These are phyloP conservation scores for Polyommatus icarus DNA, from an alignment of 2,888 invertebrate species.

Conservation along the genomic window DNA sequence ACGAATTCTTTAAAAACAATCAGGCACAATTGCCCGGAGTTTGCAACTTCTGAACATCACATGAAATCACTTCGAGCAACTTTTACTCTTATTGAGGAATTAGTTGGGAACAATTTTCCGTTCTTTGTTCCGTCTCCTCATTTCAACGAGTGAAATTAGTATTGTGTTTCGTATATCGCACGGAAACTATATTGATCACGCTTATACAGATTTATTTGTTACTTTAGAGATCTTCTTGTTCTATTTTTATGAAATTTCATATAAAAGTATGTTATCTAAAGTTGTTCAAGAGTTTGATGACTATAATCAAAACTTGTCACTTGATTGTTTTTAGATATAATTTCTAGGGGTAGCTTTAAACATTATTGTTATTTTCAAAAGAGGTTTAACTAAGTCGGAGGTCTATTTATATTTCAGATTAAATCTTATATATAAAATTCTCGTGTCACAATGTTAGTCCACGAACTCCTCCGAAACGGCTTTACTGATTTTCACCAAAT, in stretches of 20 bases:
- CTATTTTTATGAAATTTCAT: neutral
- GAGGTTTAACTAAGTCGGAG: too few relatives aligned
- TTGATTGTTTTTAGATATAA: neutral
- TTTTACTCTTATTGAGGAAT: slow-evolving; percentile 30
- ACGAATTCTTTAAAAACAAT: slow-evolving; percentile 31
- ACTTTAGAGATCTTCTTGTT: neutral
- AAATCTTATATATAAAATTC: too few relatives aligned
- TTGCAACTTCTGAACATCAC: slow-evolving; percentile 31
- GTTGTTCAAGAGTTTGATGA: neutral
- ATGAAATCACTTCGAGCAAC: slow-evolving; percentile 30
- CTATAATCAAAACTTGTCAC: neutral
- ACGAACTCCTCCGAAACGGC: too few relatives aligned
- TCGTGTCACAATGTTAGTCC: too few relatives aligned
- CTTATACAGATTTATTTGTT: neutral
- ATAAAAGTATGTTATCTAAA: too few relatives aligned
- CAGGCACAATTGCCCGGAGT: slow-evolving; percentile 24
- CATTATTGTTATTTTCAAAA: too few relatives aligned
- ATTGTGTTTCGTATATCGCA: slow-evolving; percentile 7
- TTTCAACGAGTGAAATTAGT: slow-evolving; percentile 17
- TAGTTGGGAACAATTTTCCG: slow-evolving; percentile 28
- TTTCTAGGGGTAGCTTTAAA: too few relatives aligned
- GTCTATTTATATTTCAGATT: too few relatives aligned
- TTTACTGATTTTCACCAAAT: too few relatives aligned
- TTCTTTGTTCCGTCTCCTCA: slow-evolving; percentile 20
- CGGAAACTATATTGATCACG: slow-evolving; percentile 11